These are phyloP conservation scores for zebrafish (Danio rerio) DNA, from an alignment of 2,113 vertebrate genomes.

Conservation along the genomic window DNA sequence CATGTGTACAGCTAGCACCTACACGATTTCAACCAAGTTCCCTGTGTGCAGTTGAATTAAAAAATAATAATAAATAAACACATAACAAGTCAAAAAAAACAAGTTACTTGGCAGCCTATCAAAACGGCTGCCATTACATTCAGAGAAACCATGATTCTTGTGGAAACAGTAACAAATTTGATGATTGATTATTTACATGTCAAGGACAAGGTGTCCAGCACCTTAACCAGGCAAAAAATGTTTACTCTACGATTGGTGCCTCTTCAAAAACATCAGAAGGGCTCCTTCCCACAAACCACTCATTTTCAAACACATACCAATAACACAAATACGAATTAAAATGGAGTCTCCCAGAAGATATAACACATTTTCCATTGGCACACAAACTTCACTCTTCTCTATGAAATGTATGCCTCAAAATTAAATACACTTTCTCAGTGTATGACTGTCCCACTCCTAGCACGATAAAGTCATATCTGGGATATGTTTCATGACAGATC, in stretches of 20 bases:
- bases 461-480: neutral
- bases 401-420: neutral
- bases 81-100: constrained; percentile 6
- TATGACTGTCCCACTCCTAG: neutral
- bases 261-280: neutral
- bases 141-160: constrained; percentile 19
- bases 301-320: neutral
- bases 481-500: neutral
- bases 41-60: constrained; percentile 39
- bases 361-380: neutral
- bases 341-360: neutral
- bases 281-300: neutral
- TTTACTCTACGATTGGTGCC: neutral
- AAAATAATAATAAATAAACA: neutral
- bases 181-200: constrained; percentile 37
- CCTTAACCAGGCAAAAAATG: constrained; percentile 27
- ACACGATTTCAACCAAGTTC: constrained; percentile 41
- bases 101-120: constrained; percentile 8
- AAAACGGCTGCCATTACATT: constrained; percentile 43
- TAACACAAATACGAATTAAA: neutral
- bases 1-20: constrained; percentile 37
- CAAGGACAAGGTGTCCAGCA: constrained; percentile 40
- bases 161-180: constrained; percentile 28
- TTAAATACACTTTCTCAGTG: neutral
- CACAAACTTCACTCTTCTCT: constrained; percentile 2